Evolutionary conservation across 2,888 invertebrate genomes (phyloP).

Genomic region (Drosophila flavopinicola): DNA sequence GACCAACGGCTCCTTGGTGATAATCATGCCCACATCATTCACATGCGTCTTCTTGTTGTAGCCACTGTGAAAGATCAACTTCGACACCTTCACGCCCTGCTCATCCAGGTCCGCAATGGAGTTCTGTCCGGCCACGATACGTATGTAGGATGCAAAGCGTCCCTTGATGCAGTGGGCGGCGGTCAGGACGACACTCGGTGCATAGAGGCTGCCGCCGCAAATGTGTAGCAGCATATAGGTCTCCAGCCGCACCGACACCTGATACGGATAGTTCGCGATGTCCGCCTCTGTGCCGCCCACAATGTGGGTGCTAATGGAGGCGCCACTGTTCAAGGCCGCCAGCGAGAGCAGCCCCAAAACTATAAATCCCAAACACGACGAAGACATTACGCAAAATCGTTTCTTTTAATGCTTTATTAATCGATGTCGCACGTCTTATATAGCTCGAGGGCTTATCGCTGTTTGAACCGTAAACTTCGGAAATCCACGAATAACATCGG

Average conservation of each 20-base stretch:
- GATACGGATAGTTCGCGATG: constrained; percentile 63
- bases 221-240: constrained; percentile 69
- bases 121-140: constrained; percentile 72
- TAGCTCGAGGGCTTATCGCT: constrained; percentile 57
- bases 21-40: constrained; percentile 86
- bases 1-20: constrained; percentile 84
- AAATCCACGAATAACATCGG: constrained; percentile 53
- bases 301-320: constrained; percentile 51
- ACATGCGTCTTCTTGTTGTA: constrained; percentile 84
- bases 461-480: constrained; percentile 27
- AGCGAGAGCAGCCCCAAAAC: constrained; percentile 36
- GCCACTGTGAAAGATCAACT: constrained; percentile 63
- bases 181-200: constrained; percentile 63
- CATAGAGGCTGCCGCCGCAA: constrained; percentile 75
- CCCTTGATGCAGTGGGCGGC: constrained; percentile 78
- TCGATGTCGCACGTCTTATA: constrained; percentile 38
- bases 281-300: constrained; percentile 67
- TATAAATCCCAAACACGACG: constrained; percentile 37
- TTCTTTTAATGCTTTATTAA: constrained; percentile 7
- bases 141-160: constrained; percentile 68
- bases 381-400: constrained; percentile 38
- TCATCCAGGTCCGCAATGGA: constrained; percentile 68
- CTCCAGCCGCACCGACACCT: constrained; percentile 72
- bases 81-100: constrained; percentile 63
- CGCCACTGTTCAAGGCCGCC: constrained; percentile 28